Percentiles rank a stretch among this genome's conserved stretches.
These are phyloP conservation scores for Rambutsinella grinnellia DNA, from an alignment of 2,888 invertebrate species.

Conservation along the genomic window DNA sequence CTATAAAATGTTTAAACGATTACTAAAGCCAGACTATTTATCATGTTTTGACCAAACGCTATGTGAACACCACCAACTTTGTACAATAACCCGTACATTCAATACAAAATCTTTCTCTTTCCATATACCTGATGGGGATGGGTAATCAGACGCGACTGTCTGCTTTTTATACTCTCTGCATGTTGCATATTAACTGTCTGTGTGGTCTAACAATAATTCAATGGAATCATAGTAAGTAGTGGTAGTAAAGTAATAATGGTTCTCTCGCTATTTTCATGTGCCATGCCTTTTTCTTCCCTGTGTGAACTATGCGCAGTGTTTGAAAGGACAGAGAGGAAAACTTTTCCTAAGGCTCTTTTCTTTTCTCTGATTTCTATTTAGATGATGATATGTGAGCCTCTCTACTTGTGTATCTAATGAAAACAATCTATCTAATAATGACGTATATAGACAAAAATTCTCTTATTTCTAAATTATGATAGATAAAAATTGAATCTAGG, in stretches of 20 bases:
- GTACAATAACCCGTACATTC: too few relatives aligned
- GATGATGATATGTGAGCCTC: too few relatives aligned
- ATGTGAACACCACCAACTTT: too few relatives aligned
- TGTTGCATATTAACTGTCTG: constrained; percentile 50
- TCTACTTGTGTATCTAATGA: too few relatives aligned
- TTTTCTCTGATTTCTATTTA: constrained; percentile 23
- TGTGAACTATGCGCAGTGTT: not conserved
- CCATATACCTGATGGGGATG: constrained; percentile 3
- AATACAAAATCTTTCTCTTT: not conserved
- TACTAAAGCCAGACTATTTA: too few relatives aligned
- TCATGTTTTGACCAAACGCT: too few relatives aligned
- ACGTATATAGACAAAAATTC: too few relatives aligned
- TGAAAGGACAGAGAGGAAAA: constrained; percentile 12
- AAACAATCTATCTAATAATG: too few relatives aligned
- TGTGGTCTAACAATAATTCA: constrained; percentile 38
- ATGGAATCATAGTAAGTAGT: not conserved
- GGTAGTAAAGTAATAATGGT: constrained; percentile 2
- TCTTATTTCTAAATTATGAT: too few relatives aligned
- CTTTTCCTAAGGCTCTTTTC: constrained; percentile 41
- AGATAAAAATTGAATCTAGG: too few relatives aligned
- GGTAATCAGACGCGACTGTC: constrained; percentile 50
- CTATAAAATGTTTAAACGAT: too few relatives aligned
- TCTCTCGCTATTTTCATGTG: not conserved
- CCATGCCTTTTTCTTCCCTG: not conserved
- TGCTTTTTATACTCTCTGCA: constrained; percentile 40